Evolutionary conservation across 2,888 invertebrate species (phyloP).

Genomic region (Caradrina kadenii): DNA sequence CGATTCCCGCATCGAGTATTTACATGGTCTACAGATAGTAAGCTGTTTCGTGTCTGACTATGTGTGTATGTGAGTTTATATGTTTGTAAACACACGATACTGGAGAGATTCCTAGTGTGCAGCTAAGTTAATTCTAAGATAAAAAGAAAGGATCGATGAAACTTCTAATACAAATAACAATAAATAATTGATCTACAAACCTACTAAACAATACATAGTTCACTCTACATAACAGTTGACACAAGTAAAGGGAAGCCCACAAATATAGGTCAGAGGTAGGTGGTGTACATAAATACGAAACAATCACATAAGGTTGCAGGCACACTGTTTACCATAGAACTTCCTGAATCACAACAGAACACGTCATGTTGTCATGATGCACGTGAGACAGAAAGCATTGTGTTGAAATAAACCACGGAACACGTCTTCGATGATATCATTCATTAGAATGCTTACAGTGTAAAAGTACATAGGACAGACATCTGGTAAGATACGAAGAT

Average conservation of each 20-base stretch:
- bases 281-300: slow-evolving; percentile 20
- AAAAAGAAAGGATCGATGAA: not conserved
- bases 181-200: not conserved
- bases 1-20: too few species aligned
- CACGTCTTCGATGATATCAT: not conserved
- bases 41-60: too few species aligned
- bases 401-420: not conserved
- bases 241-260: slow-evolving; percentile 26
- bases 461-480: too few species aligned
- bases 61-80: too few species aligned
- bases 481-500: not conserved
- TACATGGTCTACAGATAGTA: too few species aligned
- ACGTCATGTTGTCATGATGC: slow-evolving; percentile 25
- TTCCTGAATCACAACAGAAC: slow-evolving; percentile 35
- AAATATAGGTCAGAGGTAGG: slow-evolving; percentile 40
- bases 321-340: slow-evolving; percentile 28
- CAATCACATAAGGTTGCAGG: slow-evolving; percentile 27
- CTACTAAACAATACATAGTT: slow-evolving; percentile 1
- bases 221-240: slow-evolving; percentile 14
- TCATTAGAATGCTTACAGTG: not conserved
- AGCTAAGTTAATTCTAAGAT: too few species aligned
- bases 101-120: too few species aligned
- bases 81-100: too few species aligned
- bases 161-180: slow-evolving; percentile 1
- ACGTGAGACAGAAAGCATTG: not conserved